Base-by-base conservation (phyloP, 2,113 vertebrate genomes). In the Serinus canaria region DNA sequence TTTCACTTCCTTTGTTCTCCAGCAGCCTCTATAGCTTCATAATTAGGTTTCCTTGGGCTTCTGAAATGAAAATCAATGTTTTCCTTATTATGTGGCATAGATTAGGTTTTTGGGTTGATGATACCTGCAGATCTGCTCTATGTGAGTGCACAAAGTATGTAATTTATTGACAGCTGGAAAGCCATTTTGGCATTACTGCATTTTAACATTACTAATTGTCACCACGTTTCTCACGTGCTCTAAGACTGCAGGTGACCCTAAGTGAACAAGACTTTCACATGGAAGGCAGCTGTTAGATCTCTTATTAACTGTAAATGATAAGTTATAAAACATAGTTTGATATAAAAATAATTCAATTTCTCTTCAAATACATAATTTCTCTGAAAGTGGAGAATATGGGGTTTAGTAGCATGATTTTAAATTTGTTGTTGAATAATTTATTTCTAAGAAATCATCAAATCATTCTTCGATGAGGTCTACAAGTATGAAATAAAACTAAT, bases 161-260 rank as follows among this genome's bases (percentile, higher is more conserved):
- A 64, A 96, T 97, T 97, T 96, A 95, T 63, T 81, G 85, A 46
- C 78, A 81, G 79, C 60, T 96, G 79, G 90, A 96, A 96, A 92
- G 50, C 49, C 58, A 63, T 91, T 96, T 86, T 89, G 84, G 33
- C 77, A 87, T 93, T 94, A 83, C 85, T 96, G 77, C 68, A 56
- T 92, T 96, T 91, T 87, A 84, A 47, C 77, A 74, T 94, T 94
- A 83, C 87, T 96, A 90, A 89, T 96, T 94, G 83, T 74, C 78
- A 63, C 92, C 11, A 20, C 55, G 81, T 96, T 96, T 76, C 64
- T 95, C 67, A 56, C 1, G 0, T 80, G 59, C 62, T 84, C 31
- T 92, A 90, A 69, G 70, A 78, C 84, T 94, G 52, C 81, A 79
- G 86, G 82, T 21, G 22, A 92, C 46, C 33, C 9, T 72, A 39